These are phyloP conservation scores for Cerceris rybyensis DNA, from an alignment of 2,888 invertebrate species.

Conservation along the genomic window DNA sequence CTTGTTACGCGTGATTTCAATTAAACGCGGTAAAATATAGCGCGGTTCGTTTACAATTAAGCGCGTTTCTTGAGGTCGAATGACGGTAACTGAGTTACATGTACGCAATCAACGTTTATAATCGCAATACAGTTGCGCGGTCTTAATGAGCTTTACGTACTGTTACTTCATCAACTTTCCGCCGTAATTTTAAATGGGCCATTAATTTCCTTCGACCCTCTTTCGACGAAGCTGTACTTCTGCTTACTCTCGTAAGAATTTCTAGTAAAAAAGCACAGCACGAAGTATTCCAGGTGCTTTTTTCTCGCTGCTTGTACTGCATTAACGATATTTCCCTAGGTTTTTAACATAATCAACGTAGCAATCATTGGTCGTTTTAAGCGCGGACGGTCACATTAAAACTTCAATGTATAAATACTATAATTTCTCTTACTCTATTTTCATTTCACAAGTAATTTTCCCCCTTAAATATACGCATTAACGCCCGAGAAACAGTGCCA, in stretches of 20 bases:
- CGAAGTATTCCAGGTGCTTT: background rate
- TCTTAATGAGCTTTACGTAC: constrained; percentile 66
- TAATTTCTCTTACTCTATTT: too few species aligned
- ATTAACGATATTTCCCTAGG: too few species aligned
- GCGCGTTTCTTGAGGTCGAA: constrained; percentile 60
- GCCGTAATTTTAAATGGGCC: constrained; percentile 65
- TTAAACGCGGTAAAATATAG: constrained; percentile 67
- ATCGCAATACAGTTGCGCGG: constrained; percentile 51
- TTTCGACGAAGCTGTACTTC: background rate
- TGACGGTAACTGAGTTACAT: constrained; percentile 63
- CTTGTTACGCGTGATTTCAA: constrained; percentile 68
- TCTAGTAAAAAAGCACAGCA: constrained; percentile 21
- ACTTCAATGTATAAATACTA: too few species aligned
- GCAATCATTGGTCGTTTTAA: too few species aligned
- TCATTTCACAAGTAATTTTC: too few species aligned
- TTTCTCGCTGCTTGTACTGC: background rate
- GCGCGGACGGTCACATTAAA: too few species aligned
- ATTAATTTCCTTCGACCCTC: constrained; percentile 55
- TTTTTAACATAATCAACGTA: too few species aligned
- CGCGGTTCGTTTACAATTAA: constrained; percentile 68
- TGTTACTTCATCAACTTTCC: constrained; percentile 66
- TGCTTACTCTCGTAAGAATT: constrained; percentile 47
- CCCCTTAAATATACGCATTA: too few species aligned
- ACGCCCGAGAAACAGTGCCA: too few species aligned
- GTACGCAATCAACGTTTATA: constrained; percentile 64